These are phyloP conservation scores for Atethmia centrago DNA, from an alignment of 2,888 invertebrate species.

Conservation along the genomic window DNA sequence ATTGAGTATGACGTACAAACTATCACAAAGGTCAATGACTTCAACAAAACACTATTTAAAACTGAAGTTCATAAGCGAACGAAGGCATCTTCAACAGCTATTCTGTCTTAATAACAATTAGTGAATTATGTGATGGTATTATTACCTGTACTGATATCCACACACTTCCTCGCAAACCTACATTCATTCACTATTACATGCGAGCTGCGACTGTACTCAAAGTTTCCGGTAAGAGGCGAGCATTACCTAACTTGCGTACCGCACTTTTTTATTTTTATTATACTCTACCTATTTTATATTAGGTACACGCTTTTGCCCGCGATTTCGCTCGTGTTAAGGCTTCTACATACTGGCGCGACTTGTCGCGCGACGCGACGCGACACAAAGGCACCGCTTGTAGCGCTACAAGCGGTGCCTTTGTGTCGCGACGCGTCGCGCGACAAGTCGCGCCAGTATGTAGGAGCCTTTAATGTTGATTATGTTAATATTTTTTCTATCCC, in stretches of 20 bases:
- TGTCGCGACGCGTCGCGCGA: too few species aligned
- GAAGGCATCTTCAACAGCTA: not conserved
- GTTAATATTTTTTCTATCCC: too few species aligned
- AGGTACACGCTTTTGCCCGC: too few species aligned
- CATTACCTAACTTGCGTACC: constrained; percentile 53
- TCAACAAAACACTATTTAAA: not conserved
- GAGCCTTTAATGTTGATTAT: too few species aligned
- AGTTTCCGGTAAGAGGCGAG: constrained; percentile 60
- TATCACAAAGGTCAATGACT: too few species aligned
- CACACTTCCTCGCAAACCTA: constrained; percentile 36
- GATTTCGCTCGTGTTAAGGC: too few species aligned
- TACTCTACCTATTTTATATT: not conserved
- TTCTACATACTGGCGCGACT: too few species aligned
- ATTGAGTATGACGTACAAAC: too few species aligned
- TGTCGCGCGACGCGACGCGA: too few species aligned
- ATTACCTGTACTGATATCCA: constrained; percentile 14
- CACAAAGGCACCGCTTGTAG: too few species aligned
- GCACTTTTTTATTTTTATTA: constrained; percentile 39
- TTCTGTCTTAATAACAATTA: not conserved
- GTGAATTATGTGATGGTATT: constrained; percentile 21
- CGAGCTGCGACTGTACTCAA: constrained; percentile 9
- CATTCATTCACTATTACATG: constrained; percentile 20
- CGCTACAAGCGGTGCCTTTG: too few species aligned
- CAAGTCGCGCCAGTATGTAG: too few species aligned
- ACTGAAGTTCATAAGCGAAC: not conserved